These are phyloP conservation scores for Dryadula phaetusa DNA, from an alignment of 2,888 invertebrate genomes.

Conservation along the genomic window DNA sequence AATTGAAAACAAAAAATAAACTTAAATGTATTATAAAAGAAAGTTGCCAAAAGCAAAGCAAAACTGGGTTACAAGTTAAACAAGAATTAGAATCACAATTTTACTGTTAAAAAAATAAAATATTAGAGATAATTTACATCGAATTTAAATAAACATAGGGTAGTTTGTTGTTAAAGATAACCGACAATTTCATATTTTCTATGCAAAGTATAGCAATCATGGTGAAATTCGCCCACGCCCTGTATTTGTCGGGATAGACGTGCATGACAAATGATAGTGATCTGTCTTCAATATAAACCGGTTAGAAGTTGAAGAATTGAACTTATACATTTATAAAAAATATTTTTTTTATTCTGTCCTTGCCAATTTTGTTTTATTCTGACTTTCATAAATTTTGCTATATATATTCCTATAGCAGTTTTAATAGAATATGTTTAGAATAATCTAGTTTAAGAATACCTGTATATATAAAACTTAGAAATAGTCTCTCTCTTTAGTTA, in stretches of 20 bases:
- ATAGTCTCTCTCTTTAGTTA: no score
- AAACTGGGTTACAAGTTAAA: background rate
- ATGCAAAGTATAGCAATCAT: conserved; percentile 47
- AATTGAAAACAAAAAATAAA: no score
- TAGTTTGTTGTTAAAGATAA: conserved; percentile 8
- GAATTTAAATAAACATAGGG: conserved; percentile 1
- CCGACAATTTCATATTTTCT: conserved; percentile 24
- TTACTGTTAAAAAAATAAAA: background rate
- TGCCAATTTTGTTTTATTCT: background rate
- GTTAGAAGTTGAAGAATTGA: conserved; percentile 29
- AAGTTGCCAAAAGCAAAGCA: background rate
- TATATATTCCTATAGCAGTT: background rate
- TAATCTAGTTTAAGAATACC: no score
- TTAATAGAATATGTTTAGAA: no score
- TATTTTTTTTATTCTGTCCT: background rate
- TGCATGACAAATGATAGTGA: conserved; percentile 62
- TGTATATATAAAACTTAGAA: no score
- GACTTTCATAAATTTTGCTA: background rate
- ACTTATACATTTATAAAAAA: background rate
- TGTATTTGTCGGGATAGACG: conserved; percentile 50
- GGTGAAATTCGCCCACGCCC: conserved; percentile 59
- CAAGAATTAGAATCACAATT: background rate
- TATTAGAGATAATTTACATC: background rate
- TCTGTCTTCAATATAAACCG: conserved; percentile 60
- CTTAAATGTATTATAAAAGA: no score